Conservation (phyloP, 1,140 invertebrate species). For the Camponotus pennsylvanicus region DNA sequence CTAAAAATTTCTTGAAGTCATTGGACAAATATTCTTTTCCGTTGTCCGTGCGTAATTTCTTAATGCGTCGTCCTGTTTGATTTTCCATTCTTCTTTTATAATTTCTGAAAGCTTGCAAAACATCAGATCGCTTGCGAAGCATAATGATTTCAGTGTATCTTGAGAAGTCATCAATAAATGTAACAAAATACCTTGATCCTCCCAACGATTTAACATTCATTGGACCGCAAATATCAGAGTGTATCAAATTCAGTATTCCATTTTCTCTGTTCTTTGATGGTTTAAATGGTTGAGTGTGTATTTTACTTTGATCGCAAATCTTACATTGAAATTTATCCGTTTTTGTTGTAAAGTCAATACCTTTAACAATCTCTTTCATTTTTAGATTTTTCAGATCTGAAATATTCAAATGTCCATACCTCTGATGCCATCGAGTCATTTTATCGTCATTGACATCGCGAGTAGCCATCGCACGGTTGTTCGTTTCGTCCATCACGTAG, state of each 20-base stretch:
- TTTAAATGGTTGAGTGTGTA: neutral
- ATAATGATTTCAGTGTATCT: constrained; percentile 20
- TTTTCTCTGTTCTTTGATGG: constrained; percentile 7
- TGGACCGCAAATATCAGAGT: constrained; percentile 38
- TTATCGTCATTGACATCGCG: neutral
- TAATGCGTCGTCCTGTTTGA: neutral
- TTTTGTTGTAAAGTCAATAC: neutral
- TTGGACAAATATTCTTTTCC: neutral
- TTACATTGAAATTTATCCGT: neutral
- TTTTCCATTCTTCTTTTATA: neutral
- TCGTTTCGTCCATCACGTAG: neutral
- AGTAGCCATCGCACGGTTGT: too few species aligned
- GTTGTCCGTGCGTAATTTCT: neutral
- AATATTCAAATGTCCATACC: constrained; percentile 32
- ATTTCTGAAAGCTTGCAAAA: neutral
- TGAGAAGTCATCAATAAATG: constrained; percentile 19
- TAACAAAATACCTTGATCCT: constrained; percentile 37
- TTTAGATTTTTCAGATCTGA: neutral
- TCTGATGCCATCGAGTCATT: constrained; percentile 27
- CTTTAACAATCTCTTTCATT: neutral
- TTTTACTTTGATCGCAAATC: constrained; percentile 10
- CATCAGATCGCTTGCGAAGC: constrained; percentile 64
- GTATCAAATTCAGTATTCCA: neutral
- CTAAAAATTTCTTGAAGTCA: neutral
- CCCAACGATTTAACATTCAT: constrained; percentile 61